phyloP scores from a whole-genome alignment of 2,113 vertebrate genomes.

The Sturnus vulgaris region DNA sequence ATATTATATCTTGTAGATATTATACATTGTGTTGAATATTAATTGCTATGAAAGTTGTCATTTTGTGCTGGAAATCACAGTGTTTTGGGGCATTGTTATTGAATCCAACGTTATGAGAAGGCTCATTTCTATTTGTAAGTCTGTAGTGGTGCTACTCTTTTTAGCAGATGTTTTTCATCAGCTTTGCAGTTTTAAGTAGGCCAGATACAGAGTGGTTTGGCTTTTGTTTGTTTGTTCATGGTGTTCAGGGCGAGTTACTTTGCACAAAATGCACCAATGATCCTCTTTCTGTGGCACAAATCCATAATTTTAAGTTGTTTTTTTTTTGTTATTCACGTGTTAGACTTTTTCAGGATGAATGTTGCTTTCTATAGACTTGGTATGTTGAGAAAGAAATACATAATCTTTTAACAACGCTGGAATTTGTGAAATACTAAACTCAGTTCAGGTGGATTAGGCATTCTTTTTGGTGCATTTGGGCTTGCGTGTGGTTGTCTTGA shows the following conservation, averaged over 20 bases:
- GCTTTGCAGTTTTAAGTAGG: not conserved
- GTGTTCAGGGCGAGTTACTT: not conserved
- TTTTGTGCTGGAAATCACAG: not conserved
- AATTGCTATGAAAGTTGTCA: not conserved
- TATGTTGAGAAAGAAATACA: not conserved
- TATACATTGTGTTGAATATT: not conserved
- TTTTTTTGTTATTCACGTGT: not conserved
- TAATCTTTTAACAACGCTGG: not conserved
- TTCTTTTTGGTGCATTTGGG: not conserved
- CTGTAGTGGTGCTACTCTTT: not conserved
- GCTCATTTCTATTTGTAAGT: not conserved
- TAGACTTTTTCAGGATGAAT: not conserved
- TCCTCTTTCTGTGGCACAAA: not conserved
- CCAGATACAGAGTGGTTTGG: not conserved
- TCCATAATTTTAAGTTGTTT: not conserved
- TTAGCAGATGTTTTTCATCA: not conserved
- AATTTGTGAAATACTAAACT: not conserved
- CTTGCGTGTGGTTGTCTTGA: not conserved
- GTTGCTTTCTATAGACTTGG: not conserved
- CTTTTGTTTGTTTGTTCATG: not conserved
- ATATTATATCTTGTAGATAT: not conserved
- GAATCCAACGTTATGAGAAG: rapidly evolving
- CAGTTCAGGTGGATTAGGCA: not conserved
- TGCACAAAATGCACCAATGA: not conserved
- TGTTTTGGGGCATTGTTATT: not conserved